Evolutionary conservation across 2,113 vertebrate species (phyloP).

Genomic region (Felis chaus): DNA sequence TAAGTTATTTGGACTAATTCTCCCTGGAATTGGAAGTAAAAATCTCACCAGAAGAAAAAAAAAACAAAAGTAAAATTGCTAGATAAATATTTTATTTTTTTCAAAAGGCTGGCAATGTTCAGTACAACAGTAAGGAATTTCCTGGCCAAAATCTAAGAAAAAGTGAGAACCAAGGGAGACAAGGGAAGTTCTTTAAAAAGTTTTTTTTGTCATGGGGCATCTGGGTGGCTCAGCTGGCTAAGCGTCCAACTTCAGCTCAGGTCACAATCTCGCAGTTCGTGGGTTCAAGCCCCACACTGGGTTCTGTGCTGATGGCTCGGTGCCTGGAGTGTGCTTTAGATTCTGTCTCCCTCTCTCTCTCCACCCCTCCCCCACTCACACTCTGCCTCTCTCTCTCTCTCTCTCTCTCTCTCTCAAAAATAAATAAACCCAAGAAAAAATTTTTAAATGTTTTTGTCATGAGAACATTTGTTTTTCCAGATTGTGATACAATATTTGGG

Average conservation of each 20-base stretch:
- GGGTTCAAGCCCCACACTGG: too few species aligned
- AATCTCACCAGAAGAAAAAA: neutral
- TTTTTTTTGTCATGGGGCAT: neutral
- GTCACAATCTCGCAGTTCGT: too few species aligned
- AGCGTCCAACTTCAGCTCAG: too few species aligned
- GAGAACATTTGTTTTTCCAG: neutral
- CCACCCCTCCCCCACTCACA: too few species aligned
- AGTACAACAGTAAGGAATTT: neutral
- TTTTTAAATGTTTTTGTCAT: neutral
- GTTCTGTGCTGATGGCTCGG: too few species aligned
- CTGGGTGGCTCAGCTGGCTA: too few species aligned
- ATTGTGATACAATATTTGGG: neutral
- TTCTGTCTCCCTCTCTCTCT: too few species aligned
- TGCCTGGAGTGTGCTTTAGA: too few species aligned
- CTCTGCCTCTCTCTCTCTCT: too few species aligned
- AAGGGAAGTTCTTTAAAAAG: neutral
- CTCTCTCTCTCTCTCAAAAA: too few species aligned
- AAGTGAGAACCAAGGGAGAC: neutral
- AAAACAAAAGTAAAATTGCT: neutral
- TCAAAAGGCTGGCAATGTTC: neutral
- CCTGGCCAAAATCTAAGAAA: neutral
- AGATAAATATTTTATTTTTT: neutral
- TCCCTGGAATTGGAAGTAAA: neutral
- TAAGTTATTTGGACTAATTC: neutral
- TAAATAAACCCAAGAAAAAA: too few species aligned